Percentiles rank a stretch among this genome's conserved stretches.
Evolutionary conservation across 2,113 vertebrate species (phyloP).

Genomic region (Falcunculus frontatus): DNA sequence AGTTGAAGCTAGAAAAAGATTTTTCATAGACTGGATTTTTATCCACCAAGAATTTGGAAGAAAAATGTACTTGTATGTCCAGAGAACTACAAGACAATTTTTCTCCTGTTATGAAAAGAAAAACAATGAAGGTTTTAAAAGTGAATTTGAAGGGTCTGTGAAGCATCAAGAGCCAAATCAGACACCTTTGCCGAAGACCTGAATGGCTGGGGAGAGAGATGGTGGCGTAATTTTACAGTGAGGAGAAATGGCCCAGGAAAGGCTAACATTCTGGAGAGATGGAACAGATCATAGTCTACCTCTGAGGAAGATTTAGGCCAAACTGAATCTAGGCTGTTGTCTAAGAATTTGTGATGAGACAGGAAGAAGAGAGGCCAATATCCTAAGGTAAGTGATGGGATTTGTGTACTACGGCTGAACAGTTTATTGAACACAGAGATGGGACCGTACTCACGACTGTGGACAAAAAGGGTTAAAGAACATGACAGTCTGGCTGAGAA

Average conservation of each 20-base stretch:
- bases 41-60: not conserved
- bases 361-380: not conserved
- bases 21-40: not conserved
- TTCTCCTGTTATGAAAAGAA: not conserved
- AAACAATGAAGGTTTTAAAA: not conserved
- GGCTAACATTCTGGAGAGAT: not conserved
- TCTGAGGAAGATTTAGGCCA: not conserved
- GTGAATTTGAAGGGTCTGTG: not conserved
- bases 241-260: not conserved
- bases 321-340: not conserved
- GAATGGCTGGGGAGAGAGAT: not conserved
- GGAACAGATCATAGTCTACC: not conserved
- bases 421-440: not conserved
- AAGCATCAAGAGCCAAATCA: not conserved
- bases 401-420: fast-evolving
- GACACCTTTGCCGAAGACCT: not conserved
- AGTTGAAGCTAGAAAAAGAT: not conserved
- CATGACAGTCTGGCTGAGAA: not conserved
- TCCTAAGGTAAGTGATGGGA: not conserved
- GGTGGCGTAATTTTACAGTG: not conserved
- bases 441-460: not conserved
- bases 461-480: not conserved
- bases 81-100: not conserved
- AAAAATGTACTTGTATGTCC: not conserved
- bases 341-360: not conserved